Base-by-base conservation (phyloP, 2,888 invertebrate genomes). In the Melinopterus prodromus region DNA sequence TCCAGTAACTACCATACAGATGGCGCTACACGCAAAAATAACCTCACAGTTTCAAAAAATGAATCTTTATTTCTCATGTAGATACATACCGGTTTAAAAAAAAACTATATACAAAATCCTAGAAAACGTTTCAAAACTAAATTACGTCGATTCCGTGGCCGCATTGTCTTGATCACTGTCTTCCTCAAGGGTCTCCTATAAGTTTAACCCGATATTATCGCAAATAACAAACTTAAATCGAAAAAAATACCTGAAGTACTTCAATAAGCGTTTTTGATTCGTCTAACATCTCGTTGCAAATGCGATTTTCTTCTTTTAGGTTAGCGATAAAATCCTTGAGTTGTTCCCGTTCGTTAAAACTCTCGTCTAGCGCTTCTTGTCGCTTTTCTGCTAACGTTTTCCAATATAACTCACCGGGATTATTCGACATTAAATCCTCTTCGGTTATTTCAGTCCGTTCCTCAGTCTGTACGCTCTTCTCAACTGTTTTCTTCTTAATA, bases 351-450 rank as follows among this genome's bases (percentile, higher is more conserved):
- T 96, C 95, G 79, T 92, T 91, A 37, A 96, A 90, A 35, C 95
- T 92, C 82, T 94, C 93, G 85, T 95, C 92, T 37, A 96, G 88
- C 2, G 94, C 94, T 83, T 92, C 89, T 80, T 94, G 92, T 81
- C 96, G 92, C 85, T 93, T 94, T 87, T 95, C 95, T 26, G 96
- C 95, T 82, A 96, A 87, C 74, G 92, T 90, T 88, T 95, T 91
- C 95, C 95, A 96, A 87, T 96, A 96, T 82, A 92, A 92, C 85
- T 93, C 93, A 80, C 95, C 93, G 4, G 96, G 94, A 79, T 81
- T 87, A 80, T 93, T 92, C 71, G 93, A 92, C 0, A 94, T 95
- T 69, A 96, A 90, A 87, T 96, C 96, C 83, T 93, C 92, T 9
- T 89, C 91, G 76, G 93, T 92, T 69, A 95, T 91, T 76, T 89